phyloP scores from a whole-genome alignment of 2,888 invertebrate genomes.

The Malacosoma neustria region DNA sequence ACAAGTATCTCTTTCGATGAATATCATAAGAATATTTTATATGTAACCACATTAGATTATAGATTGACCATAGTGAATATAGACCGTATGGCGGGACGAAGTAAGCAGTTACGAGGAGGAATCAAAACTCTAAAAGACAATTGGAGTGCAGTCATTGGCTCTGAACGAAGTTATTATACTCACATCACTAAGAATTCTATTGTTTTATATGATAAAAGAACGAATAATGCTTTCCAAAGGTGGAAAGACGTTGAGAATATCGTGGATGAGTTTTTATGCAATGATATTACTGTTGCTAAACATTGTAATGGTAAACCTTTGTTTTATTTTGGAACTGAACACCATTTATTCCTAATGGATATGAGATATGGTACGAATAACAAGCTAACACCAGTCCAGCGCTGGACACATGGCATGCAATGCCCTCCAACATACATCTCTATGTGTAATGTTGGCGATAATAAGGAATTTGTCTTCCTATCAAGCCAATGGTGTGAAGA shows the following conservation, averaged over 20 bases:
- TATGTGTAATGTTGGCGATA: conserved; percentile 39
- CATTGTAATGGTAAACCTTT: conserved; percentile 34
- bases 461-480: conserved; percentile 46
- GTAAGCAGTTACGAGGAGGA: conserved; percentile 33
- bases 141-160: conserved; percentile 52
- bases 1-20: conserved; percentile 56
- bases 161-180: conserved; percentile 39
- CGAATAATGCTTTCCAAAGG: conserved; percentile 27
- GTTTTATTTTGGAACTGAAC: conserved; percentile 48
- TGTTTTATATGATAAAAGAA: conserved; percentile 57
- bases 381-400: conserved; percentile 44
- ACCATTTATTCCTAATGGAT: conserved; percentile 53
- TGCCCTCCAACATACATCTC: conserved; percentile 59
- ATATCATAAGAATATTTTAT: conserved; percentile 50
- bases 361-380: conserved; percentile 30
- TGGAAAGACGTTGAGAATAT: conserved; percentile 35
- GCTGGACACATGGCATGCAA: conserved; percentile 75
- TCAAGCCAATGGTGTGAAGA: conserved; percentile 63
- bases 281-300: conserved; percentile 39
- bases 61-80: conserved; percentile 50
- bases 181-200: conserved; percentile 38
- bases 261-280: conserved; percentile 40
- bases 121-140: conserved; percentile 35
- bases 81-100: conserved; percentile 44
- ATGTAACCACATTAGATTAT: conserved; percentile 41